Evolutionary conservation across 2,797 vertebrate genomes (phyloP).

Genomic region (Sylvilagus floridanus): DNA sequence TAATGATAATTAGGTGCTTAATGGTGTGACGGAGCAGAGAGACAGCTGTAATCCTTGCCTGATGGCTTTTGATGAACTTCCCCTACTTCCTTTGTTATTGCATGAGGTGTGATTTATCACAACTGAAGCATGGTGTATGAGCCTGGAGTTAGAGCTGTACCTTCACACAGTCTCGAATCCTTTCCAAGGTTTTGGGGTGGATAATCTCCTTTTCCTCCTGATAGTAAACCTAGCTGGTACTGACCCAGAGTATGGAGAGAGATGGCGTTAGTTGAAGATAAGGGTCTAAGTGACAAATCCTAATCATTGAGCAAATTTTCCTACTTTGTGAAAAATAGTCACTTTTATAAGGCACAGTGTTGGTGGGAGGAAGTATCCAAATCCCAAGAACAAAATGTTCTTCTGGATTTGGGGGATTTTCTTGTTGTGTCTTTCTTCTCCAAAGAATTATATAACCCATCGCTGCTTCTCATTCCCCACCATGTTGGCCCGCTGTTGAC

Average conservation of each 20-base stretch:
- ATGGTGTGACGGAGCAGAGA: constrained; percentile 44
- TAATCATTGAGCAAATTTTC: neutral
- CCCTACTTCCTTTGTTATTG: constrained; percentile 45
- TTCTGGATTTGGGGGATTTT: neutral
- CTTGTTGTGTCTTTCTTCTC: neutral
- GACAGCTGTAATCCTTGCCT: neutral
- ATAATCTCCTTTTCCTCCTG: neutral
- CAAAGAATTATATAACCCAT: neutral
- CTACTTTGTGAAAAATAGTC: neutral
- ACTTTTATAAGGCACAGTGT: neutral
- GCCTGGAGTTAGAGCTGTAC: constrained; percentile 9
- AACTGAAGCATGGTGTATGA: neutral
- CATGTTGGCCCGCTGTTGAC: neutral
- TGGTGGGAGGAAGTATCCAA: neutral
- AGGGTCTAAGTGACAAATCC: neutral
- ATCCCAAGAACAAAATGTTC: neutral
- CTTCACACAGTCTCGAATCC: constrained; percentile 18
- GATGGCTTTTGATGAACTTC: constrained; percentile 68
- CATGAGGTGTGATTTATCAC: constrained; percentile 39
- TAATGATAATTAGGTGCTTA: constrained; percentile 59
- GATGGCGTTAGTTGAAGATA: neutral
- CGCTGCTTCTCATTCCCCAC: neutral
- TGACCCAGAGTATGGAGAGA: neutral
- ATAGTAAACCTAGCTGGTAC: neutral
- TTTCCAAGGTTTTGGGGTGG: neutral